Base-by-base conservation (phyloP, 2,113 vertebrate genomes). In the Pachycephala philippinensis region DNA sequence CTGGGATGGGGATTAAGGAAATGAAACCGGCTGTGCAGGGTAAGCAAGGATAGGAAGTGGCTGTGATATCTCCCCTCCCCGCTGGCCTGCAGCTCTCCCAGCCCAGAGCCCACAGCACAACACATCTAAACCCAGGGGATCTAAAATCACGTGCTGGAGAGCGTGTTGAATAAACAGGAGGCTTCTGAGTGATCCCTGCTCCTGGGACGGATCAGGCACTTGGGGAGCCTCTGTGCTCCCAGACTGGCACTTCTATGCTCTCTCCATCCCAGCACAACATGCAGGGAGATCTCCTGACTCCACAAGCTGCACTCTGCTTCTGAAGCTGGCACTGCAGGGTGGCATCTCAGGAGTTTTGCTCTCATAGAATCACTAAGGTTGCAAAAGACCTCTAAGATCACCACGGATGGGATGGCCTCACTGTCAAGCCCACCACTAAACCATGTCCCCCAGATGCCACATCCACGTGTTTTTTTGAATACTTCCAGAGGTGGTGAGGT, bases 1-100 rank as follows among this genome's bases (percentile, higher is more conserved):
- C 35, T 53, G 52, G 86, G 78, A 68, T 45, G 23, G 40, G 61
- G 69, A 86, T 89, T 78, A 90, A 86, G 89, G 91, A 97, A 94
- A 91, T 49, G 52, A 89, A 94, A 92, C 77, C 0, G 6, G 86
- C 88, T 80, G 60, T 3, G 4, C 16, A 11, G 37, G 69, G 77
- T 60, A 42, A 91, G 79, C 60, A 28, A 56, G 77, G 81, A 54
- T 69, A 87, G 95, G 94, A 96, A 97, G 68, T 26, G n/a, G 40
- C 71, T 87, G 57, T 53, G 89, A 83, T 88, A 85, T 61, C 82
- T 91, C 72, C 87, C 42, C 71, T 87, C 42, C 79, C 44, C 1
- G 7, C 71, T 64, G 90, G 64, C 65, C 61, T 22, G 22, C 60
- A 54, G 60, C 80, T 84, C 40, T 87, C 72, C 61, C 84, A 57